Conservation (phyloP, 2,797 vertebrate species). For the Cirrhinus mrigala region DNA sequence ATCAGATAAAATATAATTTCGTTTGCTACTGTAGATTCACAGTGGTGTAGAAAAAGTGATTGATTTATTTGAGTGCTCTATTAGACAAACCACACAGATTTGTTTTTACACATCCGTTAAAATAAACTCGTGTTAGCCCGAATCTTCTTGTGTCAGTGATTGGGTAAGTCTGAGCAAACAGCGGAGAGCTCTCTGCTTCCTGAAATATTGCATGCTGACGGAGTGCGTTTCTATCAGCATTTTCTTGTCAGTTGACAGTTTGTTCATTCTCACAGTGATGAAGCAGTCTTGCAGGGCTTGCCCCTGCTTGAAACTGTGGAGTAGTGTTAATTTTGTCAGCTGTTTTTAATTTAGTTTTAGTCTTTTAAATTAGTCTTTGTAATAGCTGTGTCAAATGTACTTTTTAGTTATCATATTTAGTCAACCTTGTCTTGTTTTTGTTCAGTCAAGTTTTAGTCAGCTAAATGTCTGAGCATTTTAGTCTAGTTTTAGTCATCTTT, state of each 20-base stretch:
- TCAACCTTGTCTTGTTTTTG: too few species aligned
- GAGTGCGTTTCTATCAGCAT: conserved; percentile 9
- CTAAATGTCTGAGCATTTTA: too few species aligned
- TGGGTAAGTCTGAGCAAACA: background rate
- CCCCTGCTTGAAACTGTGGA: background rate
- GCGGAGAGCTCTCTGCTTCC: background rate
- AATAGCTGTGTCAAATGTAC: too few species aligned
- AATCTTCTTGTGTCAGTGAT: background rate
- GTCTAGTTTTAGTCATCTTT: too few species aligned
- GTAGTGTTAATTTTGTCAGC: too few species aligned
- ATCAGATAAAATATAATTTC: background rate
- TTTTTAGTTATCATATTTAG: too few species aligned
- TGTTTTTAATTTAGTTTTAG: too few species aligned
- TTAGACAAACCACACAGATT: background rate
- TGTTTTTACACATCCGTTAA: background rate
- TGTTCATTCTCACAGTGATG: conserved; percentile 15
- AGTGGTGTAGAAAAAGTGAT: background rate
- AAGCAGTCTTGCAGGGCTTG: conserved; percentile 26
- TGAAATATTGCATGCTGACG: conserved; percentile 38
- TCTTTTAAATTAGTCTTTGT: too few species aligned
- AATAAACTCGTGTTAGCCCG: background rate
- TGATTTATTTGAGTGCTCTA: background rate
- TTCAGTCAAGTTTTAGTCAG: too few species aligned
- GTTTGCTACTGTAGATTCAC: conserved; percentile 11
- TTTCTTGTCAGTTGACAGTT: conserved; percentile 27